A percentile compares a stretch with the other conserved stretches of the same genome.
Conservation (phyloP, 2,113 vertebrate species). For the Leucoraja erinaceus region DNA sequence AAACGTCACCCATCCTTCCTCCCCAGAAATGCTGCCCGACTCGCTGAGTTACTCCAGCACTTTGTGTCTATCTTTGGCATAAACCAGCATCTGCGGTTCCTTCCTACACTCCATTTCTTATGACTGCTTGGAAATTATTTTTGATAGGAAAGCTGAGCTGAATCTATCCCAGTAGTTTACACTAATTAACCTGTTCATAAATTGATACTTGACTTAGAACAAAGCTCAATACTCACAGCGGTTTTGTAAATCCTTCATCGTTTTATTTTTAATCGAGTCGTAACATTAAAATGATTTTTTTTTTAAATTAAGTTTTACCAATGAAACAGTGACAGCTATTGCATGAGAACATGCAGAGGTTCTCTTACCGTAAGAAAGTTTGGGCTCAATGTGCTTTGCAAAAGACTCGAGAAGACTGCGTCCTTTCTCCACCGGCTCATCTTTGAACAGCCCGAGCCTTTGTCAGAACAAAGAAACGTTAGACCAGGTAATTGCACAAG, state of each 20-base stretch:
- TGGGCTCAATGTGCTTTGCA: slow-evolving; percentile 78
- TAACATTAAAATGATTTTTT: no score
- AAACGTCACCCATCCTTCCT: no score
- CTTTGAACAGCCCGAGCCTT: slow-evolving; percentile 82
- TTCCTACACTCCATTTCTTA: no score
- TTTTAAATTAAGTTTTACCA: neutral
- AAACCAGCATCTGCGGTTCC: no score
- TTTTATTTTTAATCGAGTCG: neutral
- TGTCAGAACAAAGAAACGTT: neutral
- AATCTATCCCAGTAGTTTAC: neutral
- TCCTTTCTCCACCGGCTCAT: slow-evolving; percentile 70
- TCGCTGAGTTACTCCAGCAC: no score
- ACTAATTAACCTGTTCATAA: neutral
- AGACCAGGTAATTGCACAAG: neutral
- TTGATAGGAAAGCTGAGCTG: no score
- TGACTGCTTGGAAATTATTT: neutral
- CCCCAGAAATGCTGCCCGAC: no score
- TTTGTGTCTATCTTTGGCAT: no score
- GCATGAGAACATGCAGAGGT: neutral
- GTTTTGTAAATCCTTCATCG: neutral
- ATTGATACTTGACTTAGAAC: neutral
- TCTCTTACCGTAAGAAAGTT: slow-evolving; percentile 75
- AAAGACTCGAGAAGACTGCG: slow-evolving; percentile 72
- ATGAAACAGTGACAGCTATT: neutral
- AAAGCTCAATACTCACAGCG: no score